phyloP scores from a whole-genome alignment of 2,113 vertebrate species.

The Silurus glanis region DNA sequence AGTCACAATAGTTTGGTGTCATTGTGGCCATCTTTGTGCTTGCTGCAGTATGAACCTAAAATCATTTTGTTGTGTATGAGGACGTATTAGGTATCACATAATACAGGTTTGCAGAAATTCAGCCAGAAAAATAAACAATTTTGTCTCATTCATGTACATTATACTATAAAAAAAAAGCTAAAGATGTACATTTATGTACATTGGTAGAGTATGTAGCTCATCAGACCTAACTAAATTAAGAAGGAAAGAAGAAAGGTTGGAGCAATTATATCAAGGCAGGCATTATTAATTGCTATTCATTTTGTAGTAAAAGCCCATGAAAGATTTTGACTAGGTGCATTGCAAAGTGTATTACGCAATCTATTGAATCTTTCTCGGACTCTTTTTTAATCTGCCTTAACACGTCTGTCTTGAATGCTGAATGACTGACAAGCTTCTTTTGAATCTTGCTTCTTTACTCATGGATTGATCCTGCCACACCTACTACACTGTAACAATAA shows the following conservation, averaged over 20 bases:
- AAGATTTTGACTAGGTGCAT: background rate
- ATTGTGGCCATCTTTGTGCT: background rate
- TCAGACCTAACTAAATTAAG: background rate
- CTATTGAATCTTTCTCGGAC: background rate
- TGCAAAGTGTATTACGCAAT: background rate
- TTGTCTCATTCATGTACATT: background rate
- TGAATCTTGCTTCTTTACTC: constrained; percentile 21
- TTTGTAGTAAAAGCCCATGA: background rate
- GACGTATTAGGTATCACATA: background rate
- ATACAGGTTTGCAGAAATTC: background rate
- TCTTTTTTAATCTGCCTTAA: background rate
- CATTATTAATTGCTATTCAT: background rate
- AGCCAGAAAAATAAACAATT: background rate
- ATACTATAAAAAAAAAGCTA: background rate
- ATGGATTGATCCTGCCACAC: constrained; percentile 17
- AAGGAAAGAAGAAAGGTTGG: background rate
- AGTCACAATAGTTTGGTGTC: background rate
- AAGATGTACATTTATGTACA: background rate
- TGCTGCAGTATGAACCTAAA: background rate
- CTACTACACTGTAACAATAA: constrained; percentile 13
- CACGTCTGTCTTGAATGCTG: constrained; percentile 10
- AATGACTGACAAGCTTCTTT: constrained; percentile 10
- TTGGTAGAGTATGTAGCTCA: background rate
- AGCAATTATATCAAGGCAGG: background rate
- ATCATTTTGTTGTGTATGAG: background rate